A percentile compares a stretch with the other conserved stretches of the same genome.
phyloP scores from a whole-genome alignment of 2,888 invertebrate genomes.

The Alsophila aescularia region DNA sequence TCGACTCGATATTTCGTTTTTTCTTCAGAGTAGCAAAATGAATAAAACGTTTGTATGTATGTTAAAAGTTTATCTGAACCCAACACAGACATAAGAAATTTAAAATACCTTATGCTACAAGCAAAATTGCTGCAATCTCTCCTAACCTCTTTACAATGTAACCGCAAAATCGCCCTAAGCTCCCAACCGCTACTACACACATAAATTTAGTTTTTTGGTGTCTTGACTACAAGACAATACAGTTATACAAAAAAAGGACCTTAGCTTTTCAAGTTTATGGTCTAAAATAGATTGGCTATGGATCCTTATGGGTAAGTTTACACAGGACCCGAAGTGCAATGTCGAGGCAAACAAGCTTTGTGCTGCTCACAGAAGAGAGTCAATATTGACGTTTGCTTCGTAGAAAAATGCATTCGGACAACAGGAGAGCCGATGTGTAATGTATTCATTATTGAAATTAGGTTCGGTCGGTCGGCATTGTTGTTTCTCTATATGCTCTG shows the following conservation, averaged over 20 bases:
- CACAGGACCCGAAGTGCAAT: constrained; percentile 83
- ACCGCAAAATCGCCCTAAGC: constrained; percentile 74
- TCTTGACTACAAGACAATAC: constrained; percentile 48
- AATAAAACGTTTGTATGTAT: neutral
- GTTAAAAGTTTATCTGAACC: neutral
- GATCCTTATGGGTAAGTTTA: constrained; percentile 68
- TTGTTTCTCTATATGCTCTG: constrained; percentile 35
- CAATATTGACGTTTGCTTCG: constrained; percentile 80
- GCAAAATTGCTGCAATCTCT: constrained; percentile 31
- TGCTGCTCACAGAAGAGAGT: constrained; percentile 74
- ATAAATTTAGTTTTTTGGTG: constrained; percentile 74
- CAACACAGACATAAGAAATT: constrained; percentile 9
- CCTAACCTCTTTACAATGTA: constrained; percentile 67
- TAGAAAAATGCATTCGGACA: constrained; percentile 81
- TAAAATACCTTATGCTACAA: constrained; percentile 6
- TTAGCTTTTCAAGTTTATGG: constrained; percentile 33
- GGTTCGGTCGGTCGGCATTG: constrained; percentile 52
- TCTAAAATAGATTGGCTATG: neutral
- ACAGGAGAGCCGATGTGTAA: constrained; percentile 74
- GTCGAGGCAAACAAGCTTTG: constrained; percentile 80
- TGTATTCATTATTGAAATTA: constrained; percentile 81
- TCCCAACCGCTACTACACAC: constrained; percentile 81
- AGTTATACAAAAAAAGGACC: constrained; percentile 34
- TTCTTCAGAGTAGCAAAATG: too few species aligned
- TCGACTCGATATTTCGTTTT: too few species aligned